Conservation (phyloP, 1,140 invertebrate species). For the Temnothorax nylanderi region DNA sequence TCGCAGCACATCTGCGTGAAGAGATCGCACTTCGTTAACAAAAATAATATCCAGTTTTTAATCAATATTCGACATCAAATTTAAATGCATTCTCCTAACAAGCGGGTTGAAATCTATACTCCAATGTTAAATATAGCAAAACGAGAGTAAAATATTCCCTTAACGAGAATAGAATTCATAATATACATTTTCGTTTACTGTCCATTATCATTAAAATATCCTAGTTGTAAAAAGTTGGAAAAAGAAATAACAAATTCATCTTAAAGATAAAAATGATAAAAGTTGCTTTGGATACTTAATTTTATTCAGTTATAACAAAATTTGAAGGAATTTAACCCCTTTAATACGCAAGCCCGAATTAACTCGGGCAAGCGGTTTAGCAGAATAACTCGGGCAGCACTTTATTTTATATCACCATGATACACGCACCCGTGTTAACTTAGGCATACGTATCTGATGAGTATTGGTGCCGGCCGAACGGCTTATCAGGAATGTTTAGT, state of each 20-base stretch:
- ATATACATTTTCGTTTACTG: not conserved
- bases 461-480: too few relatives aligned
- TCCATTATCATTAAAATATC: not conserved
- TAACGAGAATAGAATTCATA: not conserved
- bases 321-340: not conserved
- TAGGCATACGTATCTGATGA: too few relatives aligned
- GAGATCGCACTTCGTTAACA: conserved; percentile 58
- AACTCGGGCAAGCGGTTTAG: too few relatives aligned
- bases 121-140: not conserved
- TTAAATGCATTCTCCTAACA: conserved; percentile 72
- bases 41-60: conserved; percentile 58
- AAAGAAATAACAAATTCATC: not conserved
- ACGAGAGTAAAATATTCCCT: not conserved
- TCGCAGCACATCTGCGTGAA: conserved; percentile 25
- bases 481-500: too few relatives aligned
- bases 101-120: conserved; percentile 43
- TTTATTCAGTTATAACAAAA: not conserved
- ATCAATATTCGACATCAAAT: conserved; percentile 42
- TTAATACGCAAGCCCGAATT: too few relatives aligned
- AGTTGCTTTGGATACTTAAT: not conserved
- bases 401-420: too few relatives aligned
- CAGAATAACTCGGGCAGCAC: too few relatives aligned
- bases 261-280: not conserved
- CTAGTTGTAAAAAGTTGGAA: not conserved
- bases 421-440: too few relatives aligned